Evolutionary conservation across 2,113 vertebrate species (phyloP).

Genomic region (Elgaria multicarinata): DNA sequence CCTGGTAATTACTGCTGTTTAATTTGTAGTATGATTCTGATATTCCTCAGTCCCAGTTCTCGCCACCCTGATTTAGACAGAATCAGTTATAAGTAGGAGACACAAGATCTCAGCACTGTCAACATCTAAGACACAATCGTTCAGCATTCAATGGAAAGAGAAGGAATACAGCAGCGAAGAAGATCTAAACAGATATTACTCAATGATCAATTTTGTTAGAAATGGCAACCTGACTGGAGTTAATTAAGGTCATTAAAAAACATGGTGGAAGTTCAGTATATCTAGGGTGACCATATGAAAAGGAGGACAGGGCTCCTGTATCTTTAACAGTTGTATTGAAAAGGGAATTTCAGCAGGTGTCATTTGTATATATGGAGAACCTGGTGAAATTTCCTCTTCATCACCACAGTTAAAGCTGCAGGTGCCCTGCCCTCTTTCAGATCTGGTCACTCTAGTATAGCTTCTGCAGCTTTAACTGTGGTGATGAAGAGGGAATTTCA

Average conservation of each 20-base stretch:
- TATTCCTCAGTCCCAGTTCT: too few species aligned
- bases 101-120: background rate
- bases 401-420: too few species aligned
- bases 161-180: conserved; percentile 27
- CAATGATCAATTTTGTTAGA: conserved; percentile 8
- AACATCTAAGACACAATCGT: conserved; percentile 15
- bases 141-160: conserved; percentile 11
- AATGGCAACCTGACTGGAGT: conserved; percentile 3
- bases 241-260: conserved; percentile 26
- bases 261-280: conserved; percentile 21
- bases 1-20: background rate
- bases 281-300: too few species aligned
- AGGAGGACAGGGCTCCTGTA: too few species aligned
- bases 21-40: background rate
- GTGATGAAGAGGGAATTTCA: too few species aligned
- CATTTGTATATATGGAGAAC: too few species aligned
- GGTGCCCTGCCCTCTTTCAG: too few species aligned
- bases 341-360: too few species aligned
- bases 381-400: too few species aligned
- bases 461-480: too few species aligned
- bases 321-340: too few species aligned
- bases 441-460: too few species aligned
- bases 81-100: background rate
- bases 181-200: background rate
- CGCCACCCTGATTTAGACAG: background rate